Conservation (phyloP, 2,888 invertebrate genomes). For the Drosophila subsilvestris region DNA sequence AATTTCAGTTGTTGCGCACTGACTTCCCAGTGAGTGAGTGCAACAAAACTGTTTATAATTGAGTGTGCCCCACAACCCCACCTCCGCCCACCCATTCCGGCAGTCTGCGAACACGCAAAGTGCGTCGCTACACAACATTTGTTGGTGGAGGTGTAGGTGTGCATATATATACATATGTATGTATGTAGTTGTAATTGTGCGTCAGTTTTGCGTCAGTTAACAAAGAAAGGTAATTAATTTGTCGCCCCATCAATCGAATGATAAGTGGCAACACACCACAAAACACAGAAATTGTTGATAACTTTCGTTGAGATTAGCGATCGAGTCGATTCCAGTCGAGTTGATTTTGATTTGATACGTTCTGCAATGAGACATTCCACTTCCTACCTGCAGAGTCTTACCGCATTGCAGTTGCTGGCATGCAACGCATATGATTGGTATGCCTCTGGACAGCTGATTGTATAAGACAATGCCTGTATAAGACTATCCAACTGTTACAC, state of each 20-base stretch:
- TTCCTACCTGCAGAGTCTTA: not conserved
- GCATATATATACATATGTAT: not conserved
- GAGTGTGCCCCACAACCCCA: not conserved
- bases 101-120: not conserved
- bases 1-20: constrained; percentile 67
- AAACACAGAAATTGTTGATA: not conserved
- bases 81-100: not conserved
- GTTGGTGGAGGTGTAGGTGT: not conserved
- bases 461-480: not conserved
- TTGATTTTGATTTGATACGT: not conserved
- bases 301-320: not conserved
- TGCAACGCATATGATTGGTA: not conserved
- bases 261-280: not conserved
- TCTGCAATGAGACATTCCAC: not conserved
- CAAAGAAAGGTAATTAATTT: not conserved
- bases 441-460: not conserved
- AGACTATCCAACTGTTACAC: not conserved
- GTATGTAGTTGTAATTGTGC: no score
- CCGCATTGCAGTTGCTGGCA: not conserved
- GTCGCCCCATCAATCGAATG: not conserved
- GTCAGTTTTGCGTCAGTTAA: not conserved
- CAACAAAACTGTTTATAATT: constrained; percentile 15
- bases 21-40: constrained; percentile 9
- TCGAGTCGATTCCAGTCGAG: not conserved
- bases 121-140: constrained; percentile 9